Evolutionary conservation across 1,140 invertebrate genomes (phyloP), one percentile per base, ranked within the genome.

Genomic region (Camponotus pennsylvanicus): DNA sequence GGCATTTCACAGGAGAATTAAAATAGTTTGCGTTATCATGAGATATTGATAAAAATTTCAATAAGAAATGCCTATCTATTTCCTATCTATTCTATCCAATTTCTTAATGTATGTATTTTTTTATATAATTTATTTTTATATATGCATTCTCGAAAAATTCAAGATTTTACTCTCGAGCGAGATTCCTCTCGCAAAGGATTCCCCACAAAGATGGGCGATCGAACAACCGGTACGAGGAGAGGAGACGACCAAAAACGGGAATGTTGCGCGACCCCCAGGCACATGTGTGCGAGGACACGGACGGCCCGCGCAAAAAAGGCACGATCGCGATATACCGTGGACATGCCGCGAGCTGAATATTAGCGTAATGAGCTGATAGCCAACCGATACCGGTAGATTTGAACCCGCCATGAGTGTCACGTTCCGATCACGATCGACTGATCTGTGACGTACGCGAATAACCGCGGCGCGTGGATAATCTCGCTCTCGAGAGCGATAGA

Each of bases 351-450:
- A 93, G 91, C 79, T 86, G 93, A 93, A 93, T 92, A 93, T 93
- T 93, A 92, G 92, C 92, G 93, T 93, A 93, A 93, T 93, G 92
- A 93, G 92, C 93, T 92, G 92, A 93, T 93, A 93, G 89, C 90
- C 66, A 75, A 76, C 71, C 67, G 79, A 83, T 92, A 93, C 89
- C 91, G 49, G 90, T 67, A 92, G 92, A 92, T 92, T 92, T 93
- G 89, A 93, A 89, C 70, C 84, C 66, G 83, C 59, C 86, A 49
- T 49, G 83, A 88, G 61, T 75, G 89, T 90, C 89, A 90, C 89
- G 89, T 90, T 88, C 88, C 75, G 75, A 63, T 18, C 64, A 37
- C 88, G 89, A 90, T 79, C 89, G 77, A 79, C 37, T 89, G 75
- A 90, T 90, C 86, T 27, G 27, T 61, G 69, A 75, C 79, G 69